phyloP scores from a whole-genome alignment of 1,140 invertebrate genomes.

The Monomorium pharaonis region DNA sequence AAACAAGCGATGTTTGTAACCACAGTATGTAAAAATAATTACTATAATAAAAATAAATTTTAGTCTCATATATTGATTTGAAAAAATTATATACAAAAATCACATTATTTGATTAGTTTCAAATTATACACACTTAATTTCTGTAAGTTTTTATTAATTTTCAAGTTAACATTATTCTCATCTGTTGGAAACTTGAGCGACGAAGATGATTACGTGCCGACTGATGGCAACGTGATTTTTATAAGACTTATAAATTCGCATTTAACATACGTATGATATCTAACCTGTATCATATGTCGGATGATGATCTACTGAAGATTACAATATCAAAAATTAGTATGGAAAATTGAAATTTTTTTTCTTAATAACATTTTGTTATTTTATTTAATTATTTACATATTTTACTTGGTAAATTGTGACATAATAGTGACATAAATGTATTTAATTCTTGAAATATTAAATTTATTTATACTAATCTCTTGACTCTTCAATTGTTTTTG shows the following conservation, averaged over 20 bases:
- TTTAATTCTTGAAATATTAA: background rate
- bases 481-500: background rate
- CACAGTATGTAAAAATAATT: background rate
- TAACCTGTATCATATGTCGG: conserved; percentile 3
- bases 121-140: background rate
- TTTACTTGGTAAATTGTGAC: background rate
- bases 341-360: background rate
- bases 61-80: background rate
- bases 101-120: background rate
- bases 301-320: conserved; percentile 14
- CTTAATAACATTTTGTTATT: background rate
- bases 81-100: background rate
- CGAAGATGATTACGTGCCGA: background rate
- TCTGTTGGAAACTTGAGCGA: conserved; percentile 1
- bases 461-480: background rate
- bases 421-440: background rate
- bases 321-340: background rate
- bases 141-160: background rate
- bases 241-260: background rate
- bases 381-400: background rate
- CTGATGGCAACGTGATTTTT: conserved; percentile 7
- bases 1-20: background rate
- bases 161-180: background rate
- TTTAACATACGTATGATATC: background rate
- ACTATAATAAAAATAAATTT: background rate